Percentiles rank a stretch among this genome's conserved stretches.
Conservation (phyloP, 1,140 invertebrate species). For the Zaprionus africanus region DNA sequence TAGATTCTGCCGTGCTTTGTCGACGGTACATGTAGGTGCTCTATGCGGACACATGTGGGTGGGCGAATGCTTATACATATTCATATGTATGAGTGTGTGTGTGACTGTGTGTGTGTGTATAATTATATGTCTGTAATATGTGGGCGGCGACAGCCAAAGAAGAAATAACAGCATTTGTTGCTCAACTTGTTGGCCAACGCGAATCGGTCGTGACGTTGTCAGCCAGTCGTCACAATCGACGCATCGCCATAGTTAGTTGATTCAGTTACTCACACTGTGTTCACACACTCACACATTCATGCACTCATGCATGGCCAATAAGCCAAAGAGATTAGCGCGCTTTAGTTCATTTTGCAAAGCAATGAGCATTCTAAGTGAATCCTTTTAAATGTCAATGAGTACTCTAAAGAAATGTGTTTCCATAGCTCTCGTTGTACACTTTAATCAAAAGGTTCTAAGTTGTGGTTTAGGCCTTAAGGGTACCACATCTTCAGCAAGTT, state of each 20-base stretch:
- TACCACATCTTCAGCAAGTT: too few relatives aligned
- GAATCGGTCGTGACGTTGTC: constrained; percentile 56
- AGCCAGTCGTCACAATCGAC: constrained; percentile 26
- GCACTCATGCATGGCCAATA: neutral
- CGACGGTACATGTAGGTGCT: constrained; percentile 33
- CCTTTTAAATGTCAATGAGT: neutral
- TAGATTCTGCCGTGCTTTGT: constrained; percentile 13
- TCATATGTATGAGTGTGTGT: constrained; percentile 27
- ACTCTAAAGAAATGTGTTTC: neutral
- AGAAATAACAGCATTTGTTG: constrained; percentile 44
- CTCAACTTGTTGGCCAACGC: constrained; percentile 56
- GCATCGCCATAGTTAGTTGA: constrained; percentile 27
- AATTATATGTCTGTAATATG: constrained; percentile 36
- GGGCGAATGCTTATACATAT: constrained; percentile 24
- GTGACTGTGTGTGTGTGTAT: constrained; percentile 36
- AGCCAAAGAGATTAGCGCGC: neutral
- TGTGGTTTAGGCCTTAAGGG: too few relatives aligned
- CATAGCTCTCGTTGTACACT: too few relatives aligned
- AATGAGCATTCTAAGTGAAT: too few relatives aligned
- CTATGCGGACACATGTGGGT: constrained; percentile 40
- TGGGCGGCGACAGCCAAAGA: constrained; percentile 54
- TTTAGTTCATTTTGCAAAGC: neutral
- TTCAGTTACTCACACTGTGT: constrained; percentile 6
- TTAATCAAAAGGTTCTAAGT: too few relatives aligned
- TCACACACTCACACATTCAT: neutral